Evolutionary conservation across 2,888 invertebrate genomes (phyloP), one percentile per base, ranked within the genome.

Genomic region (Stomorhina lunata): DNA sequence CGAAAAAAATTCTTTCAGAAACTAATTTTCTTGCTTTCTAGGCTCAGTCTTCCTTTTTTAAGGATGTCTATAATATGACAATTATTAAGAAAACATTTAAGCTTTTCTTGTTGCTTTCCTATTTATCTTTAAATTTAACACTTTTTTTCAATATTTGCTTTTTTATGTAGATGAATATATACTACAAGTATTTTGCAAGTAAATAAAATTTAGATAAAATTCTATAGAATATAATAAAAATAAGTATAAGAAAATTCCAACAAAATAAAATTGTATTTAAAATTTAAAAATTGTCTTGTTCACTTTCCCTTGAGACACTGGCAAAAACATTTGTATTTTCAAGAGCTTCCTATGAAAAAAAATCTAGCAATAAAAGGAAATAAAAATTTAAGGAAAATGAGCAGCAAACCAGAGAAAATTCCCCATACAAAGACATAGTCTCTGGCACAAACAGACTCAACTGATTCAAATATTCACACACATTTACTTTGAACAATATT

Each of bases 241-340:
- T 25, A 27, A 0, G 48, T 34, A 45, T 27, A 34, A 20, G 32
- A 25, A 27, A 40, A 17, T 34, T 6, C 22, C 65, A 59, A 55
- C 27, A 15, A 12, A 69, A 69, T 61, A 37, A 73, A 77, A 72
- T 69, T 69, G 27, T 63, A 73, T 32, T 81, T 69, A 72, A 80
- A 50, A 55, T 78, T 71, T 69, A 53, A 82, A n/a, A 82, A 76
- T 45, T 76, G 34, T 71, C 48, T 71, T 66, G 61, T 79, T 66
- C 75, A 79, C 79, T 82, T 79, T 82, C 79, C 71, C 81, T 10
- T 32, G 78, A 65, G 82, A 79, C 59, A 76, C 40, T 15, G 20
- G 34, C 55, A 61, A 68, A 0, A 79, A 59, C 9, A 65, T n/a
- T n/a, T n/a, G n/a, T n/a, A n/a, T n/a, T n/a, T n/a, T n/a, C n/a